A percentile compares a stretch with the other conserved stretches of the same genome.
Evolutionary conservation across 2,888 invertebrate species (phyloP).

Genomic region (Dryobotodes eremita): DNA sequence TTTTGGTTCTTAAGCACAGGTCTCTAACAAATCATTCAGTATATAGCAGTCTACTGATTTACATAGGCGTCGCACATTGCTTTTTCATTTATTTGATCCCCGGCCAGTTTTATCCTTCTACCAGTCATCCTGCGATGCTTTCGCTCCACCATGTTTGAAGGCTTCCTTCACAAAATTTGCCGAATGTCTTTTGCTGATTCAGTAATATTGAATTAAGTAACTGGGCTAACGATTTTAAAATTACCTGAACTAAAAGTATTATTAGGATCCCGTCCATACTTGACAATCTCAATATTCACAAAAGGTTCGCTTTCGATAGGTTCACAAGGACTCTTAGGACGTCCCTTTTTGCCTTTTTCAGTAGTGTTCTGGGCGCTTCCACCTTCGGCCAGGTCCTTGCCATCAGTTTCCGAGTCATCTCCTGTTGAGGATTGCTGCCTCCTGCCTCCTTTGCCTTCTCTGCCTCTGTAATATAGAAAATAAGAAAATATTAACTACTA

Average conservation of each 20-base stretch:
- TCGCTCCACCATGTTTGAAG: no score
- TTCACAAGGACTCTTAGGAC: slow-evolving; percentile 93
- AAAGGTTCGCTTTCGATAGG: slow-evolving; percentile 92
- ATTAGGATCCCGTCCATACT: slow-evolving; percentile 93
- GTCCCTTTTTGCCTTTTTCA: slow-evolving; percentile 85
- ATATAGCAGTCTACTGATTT: not conserved
- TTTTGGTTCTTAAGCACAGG: not conserved
- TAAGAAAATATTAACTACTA: not conserved
- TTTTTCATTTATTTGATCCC: no score
- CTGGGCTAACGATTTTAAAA: not conserved
- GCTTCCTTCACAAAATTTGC: no score
- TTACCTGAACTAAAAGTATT: slow-evolving; percentile 93
- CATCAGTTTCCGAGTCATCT: slow-evolving; percentile 75
- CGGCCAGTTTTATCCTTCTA: no score
- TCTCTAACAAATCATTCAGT: no score
- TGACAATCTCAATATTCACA: slow-evolving; percentile 93
- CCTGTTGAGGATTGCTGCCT: slow-evolving; percentile 75
- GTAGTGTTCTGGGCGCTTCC: slow-evolving; percentile 77
- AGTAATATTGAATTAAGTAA: no score
- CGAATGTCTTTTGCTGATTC: no score
- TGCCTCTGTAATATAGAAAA: slow-evolving; percentile 75
- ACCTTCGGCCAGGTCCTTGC: slow-evolving; percentile 70
- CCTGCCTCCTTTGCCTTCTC: slow-evolving; percentile 86
- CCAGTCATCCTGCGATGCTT: no score
- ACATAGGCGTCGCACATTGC: no score